A percentile compares a stretch with the other conserved stretches of the same genome.
Conservation (phyloP, 2,888 invertebrate genomes). For the Tenthredo scrophulariae region DNA sequence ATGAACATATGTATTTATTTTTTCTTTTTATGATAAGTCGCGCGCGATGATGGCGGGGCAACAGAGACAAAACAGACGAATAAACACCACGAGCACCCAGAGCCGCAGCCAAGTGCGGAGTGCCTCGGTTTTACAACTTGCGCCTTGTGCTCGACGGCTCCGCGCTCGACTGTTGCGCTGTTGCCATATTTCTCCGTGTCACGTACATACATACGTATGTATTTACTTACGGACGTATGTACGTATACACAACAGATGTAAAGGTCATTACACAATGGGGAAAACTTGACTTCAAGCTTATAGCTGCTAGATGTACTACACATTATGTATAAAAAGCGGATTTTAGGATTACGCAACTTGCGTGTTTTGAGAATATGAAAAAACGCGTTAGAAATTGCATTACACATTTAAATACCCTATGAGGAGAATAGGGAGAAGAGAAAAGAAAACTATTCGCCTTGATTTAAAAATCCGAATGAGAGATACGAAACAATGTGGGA, state of each 20-base stretch:
- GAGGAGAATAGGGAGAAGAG: background rate
- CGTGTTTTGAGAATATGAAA: background rate
- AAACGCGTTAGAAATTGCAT: background rate
- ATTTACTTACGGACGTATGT: background rate
- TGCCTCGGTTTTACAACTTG: conserved; percentile 49
- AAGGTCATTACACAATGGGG: conserved; percentile 49
- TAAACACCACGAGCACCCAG: conserved; percentile 42
- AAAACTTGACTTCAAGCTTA: conserved; percentile 37
- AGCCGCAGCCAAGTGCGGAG: conserved; percentile 50
- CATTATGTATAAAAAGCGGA: background rate
- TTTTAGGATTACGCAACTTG: conserved; percentile 11
- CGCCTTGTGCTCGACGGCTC: conserved; percentile 36
- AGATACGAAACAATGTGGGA: background rate
- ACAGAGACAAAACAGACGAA: conserved; percentile 37
- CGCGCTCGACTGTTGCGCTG: conserved; percentile 49
- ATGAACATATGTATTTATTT: background rate
- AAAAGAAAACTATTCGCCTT: background rate
- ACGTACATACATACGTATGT: background rate
- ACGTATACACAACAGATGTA: conserved; percentile 36
- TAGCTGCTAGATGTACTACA: background rate
- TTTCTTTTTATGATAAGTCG: conserved; percentile 17
- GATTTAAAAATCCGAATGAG: background rate
- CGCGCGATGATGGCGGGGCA: conserved; percentile 9
- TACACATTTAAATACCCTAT: background rate
- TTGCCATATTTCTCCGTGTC: conserved; percentile 49